Percentiles rank a stretch among this genome's conserved stretches.
phyloP scores from a whole-genome alignment of 2,888 invertebrate species.

The Julus scanicus region DNA sequence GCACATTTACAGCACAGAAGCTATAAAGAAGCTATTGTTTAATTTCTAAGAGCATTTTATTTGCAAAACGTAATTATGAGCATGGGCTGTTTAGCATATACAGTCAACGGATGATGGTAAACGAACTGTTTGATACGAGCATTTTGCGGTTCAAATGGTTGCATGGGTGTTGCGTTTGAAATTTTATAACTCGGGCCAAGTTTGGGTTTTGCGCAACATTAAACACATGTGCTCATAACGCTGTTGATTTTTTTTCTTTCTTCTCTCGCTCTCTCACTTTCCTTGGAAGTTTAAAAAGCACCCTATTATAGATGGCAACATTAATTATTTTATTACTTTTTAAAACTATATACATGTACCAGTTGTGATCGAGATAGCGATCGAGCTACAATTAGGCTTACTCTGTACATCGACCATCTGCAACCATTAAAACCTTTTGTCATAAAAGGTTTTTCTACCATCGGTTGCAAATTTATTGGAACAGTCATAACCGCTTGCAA shows the following conservation, averaged over 20 bases:
- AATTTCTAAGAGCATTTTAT: background rate
- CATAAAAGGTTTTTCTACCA: constrained; percentile 42
- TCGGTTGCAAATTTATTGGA: constrained; percentile 42
- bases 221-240: background rate
- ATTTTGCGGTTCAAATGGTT: background rate
- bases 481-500: constrained; percentile 27
- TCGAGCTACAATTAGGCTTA: constrained; percentile 23
- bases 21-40: too few relatives aligned
- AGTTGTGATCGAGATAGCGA: constrained; percentile 18
- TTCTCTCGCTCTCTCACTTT: background rate
- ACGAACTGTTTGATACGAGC: background rate
- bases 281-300: background rate
- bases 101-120: background rate
- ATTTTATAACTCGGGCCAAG: background rate
- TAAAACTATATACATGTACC: constrained; percentile 36
- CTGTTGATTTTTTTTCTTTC: background rate
- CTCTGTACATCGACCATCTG: constrained; percentile 21
- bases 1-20: background rate
- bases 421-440: constrained; percentile 26
- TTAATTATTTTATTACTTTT: constrained; percentile 42
- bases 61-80: background rate
- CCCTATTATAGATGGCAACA: constrained; percentile 36
- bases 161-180: background rate
- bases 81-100: background rate
- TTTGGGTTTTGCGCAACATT: background rate